Base-by-base conservation (phyloP, 2,113 vertebrate species). In the Aix galericulata region DNA sequence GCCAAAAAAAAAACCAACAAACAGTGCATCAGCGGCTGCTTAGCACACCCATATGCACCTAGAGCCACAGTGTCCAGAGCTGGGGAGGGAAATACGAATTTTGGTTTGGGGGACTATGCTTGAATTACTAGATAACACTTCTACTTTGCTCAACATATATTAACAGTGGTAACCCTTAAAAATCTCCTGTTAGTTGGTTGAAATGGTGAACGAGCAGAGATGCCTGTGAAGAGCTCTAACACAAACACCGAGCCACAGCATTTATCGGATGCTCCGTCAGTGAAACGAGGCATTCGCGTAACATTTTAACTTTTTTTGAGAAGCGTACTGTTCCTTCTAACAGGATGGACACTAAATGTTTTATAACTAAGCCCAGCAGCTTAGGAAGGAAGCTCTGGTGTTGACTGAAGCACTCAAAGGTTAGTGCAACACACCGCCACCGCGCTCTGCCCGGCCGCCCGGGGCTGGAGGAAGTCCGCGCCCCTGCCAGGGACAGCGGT, bases 381-480 rank as follows among this genome's bases (percentile, higher is more conserved):
- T 55, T 25, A 2, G 4, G 64, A 68, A 84, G 69, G 91, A 75
- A 94, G 42, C 42, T 88, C 2, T 12, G 60, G 23, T 64, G 76
- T 27, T 55, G 40, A 71, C 11, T 17, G 26, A 58, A 11, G 13
- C 2, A 32, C 81, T 59, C 11, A 2, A 22, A 0, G 6, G 56
- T 13, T 27, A 42, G 34, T 75, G 71, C 1, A 3, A 44, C 64
- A 63, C 1, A 1, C 67, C 1, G 8, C 64, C 53, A 55, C 63
- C 2, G 0, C 59, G 40, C 10, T 5, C 36, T 40, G 67, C 38
- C 59, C 2, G 0, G 22, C 6, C 2, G 79, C 52, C 56, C 74
- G 76, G 55, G 71, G 88, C 32, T 18, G 76, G 21, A 80, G 95
- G 92, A 95, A 96, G 87, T 83, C 82, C 94, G 68, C 92, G 52